Evolutionary conservation across 2,888 invertebrate species (phyloP).

Genomic region (Pammene fasciana): DNA sequence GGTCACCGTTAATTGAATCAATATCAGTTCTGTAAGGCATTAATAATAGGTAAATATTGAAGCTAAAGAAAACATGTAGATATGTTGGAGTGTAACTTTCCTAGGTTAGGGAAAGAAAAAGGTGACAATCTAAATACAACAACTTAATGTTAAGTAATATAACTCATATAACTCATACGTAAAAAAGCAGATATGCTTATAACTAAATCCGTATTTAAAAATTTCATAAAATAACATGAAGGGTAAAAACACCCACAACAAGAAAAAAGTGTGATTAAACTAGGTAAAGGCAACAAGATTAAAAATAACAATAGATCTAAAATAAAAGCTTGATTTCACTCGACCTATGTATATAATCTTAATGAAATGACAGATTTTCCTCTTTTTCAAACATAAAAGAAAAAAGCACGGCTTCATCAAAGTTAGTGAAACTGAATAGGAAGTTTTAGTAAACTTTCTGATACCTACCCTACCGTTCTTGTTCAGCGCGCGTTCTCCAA

Average conservation of each 20-base stretch:
- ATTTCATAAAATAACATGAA: too few relatives aligned
- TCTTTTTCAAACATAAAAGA: conserved; percentile 1
- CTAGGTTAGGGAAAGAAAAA: too few relatives aligned
- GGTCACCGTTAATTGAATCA: conserved; percentile 6
- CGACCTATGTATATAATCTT: not conserved
- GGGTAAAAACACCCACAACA: too few relatives aligned
- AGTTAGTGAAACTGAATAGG: conserved; percentile 10
- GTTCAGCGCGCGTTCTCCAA: conserved; percentile 22
- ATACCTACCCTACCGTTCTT: conserved; percentile 15
- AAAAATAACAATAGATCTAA: not conserved
- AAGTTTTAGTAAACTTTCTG: conserved; percentile 19
- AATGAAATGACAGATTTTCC: not conserved
- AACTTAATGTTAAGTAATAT: too few relatives aligned
- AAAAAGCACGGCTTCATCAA: conserved; percentile 1
- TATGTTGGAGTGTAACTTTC: too few relatives aligned
- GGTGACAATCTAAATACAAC: too few relatives aligned
- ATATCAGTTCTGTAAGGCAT: not conserved
- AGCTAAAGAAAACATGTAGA: not conserved
- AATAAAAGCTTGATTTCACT: not conserved
- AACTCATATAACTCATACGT: too few relatives aligned
- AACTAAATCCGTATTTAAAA: too few relatives aligned
- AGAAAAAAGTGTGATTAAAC: too few relatives aligned
- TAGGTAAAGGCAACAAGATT: too few relatives aligned
- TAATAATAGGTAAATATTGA: not conserved
- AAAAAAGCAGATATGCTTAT: too few relatives aligned